phyloP scores from a whole-genome alignment of 2,797 vertebrate species.

The Dromococcyx pavoninus region DNA sequence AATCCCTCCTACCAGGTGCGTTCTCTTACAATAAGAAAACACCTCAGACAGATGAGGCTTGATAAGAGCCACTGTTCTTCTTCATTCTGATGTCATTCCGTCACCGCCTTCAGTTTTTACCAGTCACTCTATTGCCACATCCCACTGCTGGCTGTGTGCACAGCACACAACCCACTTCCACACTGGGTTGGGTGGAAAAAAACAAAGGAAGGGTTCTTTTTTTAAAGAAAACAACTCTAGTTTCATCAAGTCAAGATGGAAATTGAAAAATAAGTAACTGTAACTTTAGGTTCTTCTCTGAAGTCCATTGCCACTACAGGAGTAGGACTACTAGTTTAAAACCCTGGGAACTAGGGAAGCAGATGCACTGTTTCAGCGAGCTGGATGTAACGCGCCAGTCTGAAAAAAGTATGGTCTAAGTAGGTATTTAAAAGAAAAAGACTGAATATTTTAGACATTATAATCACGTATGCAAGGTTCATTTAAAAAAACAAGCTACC shows the following conservation, averaged over 20 bases:
- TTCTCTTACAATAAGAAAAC: constrained; percentile 38
- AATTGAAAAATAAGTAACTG: background rate
- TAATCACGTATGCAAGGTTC: background rate
- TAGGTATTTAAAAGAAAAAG: background rate
- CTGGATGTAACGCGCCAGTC: background rate
- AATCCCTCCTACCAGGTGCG: background rate
- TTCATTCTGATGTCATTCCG: background rate
- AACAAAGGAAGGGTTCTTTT: background rate
- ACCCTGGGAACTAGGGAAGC: background rate
- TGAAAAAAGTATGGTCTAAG: background rate
- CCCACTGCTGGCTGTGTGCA: background rate
- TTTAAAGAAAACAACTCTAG: background rate
- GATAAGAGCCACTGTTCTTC: background rate
- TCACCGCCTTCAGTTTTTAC: background rate
- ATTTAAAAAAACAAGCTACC: background rate
- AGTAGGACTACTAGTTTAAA: background rate
- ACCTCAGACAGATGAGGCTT: constrained; percentile 31
- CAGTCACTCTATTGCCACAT: constrained; percentile 8
- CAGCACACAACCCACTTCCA: background rate
- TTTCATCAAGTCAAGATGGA: background rate
- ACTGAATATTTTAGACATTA: background rate
- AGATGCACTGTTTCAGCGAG: background rate
- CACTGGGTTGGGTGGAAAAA: background rate
- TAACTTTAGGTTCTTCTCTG: background rate
- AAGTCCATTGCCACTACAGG: background rate